Evolutionary conservation across 2,113 vertebrate species (phyloP).

Genomic region (Menidia beryllina): DNA sequence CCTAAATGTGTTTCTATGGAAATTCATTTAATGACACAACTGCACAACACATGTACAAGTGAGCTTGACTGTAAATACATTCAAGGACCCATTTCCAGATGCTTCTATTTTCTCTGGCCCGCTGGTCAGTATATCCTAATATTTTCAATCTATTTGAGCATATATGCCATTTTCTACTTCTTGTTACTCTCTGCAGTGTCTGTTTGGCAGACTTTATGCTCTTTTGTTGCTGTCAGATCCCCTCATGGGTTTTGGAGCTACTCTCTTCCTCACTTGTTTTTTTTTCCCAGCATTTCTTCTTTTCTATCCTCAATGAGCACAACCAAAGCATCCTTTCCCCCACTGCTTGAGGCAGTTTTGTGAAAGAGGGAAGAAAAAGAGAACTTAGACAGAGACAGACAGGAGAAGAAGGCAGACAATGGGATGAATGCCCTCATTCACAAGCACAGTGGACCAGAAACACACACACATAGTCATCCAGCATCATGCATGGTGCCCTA

Average conservation of each 20-base stretch:
- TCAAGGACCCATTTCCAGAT: slow-evolving; percentile 25
- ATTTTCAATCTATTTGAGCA: slow-evolving; percentile 8
- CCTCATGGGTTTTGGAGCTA: slow-evolving; percentile 42
- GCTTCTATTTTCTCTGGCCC: slow-evolving; percentile 6
- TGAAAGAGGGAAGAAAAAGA: slow-evolving; percentile 33
- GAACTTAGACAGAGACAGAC: slow-evolving; percentile 47
- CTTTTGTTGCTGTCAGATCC: slow-evolving; percentile 53
- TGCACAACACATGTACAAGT: slow-evolving; percentile 20
- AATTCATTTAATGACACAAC: background rate
- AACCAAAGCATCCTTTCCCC: slow-evolving; percentile 34
- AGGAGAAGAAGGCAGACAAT: slow-evolving; percentile 38
- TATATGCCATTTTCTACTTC: slow-evolving; percentile 6
- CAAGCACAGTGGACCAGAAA: slow-evolving; percentile 31
- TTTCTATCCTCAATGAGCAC: slow-evolving; percentile 19
- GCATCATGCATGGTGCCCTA: slow-evolving; percentile 31
- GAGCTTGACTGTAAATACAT: slow-evolving; percentile 14
- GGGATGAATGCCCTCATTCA: slow-evolving; percentile 64
- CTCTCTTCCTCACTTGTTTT: slow-evolving; percentile 39
- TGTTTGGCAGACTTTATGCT: slow-evolving; percentile 40
- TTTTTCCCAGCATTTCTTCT: slow-evolving; percentile 24
- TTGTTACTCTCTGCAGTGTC: slow-evolving; percentile 26
- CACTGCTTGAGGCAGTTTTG: slow-evolving; percentile 48
- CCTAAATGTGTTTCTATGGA: background rate
- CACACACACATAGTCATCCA: slow-evolving; percentile 15
- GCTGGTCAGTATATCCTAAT: slow-evolving; percentile 4